These are phyloP conservation scores for Folsomia manolachei DNA, from an alignment of 2,888 invertebrate genomes.

Conservation along the genomic window DNA sequence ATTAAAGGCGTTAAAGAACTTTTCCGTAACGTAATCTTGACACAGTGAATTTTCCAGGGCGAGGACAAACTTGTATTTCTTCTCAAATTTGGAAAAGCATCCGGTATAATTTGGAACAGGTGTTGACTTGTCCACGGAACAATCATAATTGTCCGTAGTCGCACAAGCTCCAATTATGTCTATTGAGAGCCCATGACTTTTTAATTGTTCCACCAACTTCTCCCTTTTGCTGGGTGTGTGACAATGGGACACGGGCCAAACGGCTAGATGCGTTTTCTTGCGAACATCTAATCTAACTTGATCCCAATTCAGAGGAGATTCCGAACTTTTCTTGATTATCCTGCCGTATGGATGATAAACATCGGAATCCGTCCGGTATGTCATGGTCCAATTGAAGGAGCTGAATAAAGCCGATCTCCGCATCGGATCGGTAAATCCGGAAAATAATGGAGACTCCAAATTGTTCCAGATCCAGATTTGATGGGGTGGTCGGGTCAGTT, in stretches of 20 bases:
- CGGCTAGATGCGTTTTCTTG: background rate
- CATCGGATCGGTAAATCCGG: background rate
- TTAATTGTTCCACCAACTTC: background rate
- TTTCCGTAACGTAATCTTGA: slow-evolving; percentile 13
- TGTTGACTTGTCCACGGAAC: background rate
- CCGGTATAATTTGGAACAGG: background rate
- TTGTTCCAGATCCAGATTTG: background rate
- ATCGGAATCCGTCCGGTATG: background rate
- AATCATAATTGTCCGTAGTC: background rate
- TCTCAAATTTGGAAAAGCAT: background rate
- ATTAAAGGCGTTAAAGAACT: background rate
- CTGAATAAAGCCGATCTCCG: no score
- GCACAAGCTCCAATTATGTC: background rate
- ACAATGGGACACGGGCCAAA: background rate
- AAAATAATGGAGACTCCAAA: background rate
- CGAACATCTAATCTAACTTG: background rate
- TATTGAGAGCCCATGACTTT: background rate
- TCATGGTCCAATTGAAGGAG: slow-evolving; percentile 9
- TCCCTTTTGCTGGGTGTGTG: background rate
- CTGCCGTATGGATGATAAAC: slow-evolving; percentile 3
- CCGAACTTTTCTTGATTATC: background rate
- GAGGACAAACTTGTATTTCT: slow-evolving; percentile 7
- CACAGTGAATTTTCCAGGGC: slow-evolving; percentile 12
- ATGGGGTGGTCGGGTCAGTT: background rate
- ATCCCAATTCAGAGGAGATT: background rate